Evolutionary conservation across 2,113 vertebrate genomes (phyloP).

Genomic region (Vimba vimba): DNA sequence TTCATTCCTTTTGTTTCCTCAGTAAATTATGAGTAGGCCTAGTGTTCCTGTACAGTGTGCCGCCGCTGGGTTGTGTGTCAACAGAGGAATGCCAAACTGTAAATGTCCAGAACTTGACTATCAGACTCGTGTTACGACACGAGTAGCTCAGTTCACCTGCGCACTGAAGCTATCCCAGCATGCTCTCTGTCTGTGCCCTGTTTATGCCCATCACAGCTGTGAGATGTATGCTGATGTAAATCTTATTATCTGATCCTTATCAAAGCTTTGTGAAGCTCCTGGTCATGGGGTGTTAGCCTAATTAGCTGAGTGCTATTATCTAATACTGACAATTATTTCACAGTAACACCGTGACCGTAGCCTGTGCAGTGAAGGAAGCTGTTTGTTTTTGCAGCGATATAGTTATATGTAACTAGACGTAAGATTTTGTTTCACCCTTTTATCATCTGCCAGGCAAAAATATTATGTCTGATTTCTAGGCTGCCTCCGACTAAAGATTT

Average conservation of each 20-base stretch:
- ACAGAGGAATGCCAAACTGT: slow-evolving; percentile 14
- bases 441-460: no score
- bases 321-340: not conserved
- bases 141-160: slow-evolving; percentile 18
- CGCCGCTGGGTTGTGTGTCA: not conserved
- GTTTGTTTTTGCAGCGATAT: not conserved
- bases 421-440: no score
- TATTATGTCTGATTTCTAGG: no score
- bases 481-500: no score
- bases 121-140: not conserved
- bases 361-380: not conserved
- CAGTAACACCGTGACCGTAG: not conserved
- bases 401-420: no score
- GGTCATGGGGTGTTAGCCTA: slow-evolving; percentile 7
- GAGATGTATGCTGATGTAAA: slow-evolving; percentile 52
- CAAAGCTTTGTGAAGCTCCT: slow-evolving; percentile 56
- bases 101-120: not conserved
- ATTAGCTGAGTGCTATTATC: not conserved
- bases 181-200: not conserved
- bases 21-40: not conserved
- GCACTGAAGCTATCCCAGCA: not conserved
- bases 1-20: not conserved
- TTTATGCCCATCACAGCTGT: not conserved
- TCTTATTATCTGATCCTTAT: slow-evolving; percentile 68
- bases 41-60: not conserved